Evolutionary conservation across 2,888 invertebrate species (phyloP).

Genomic region (Nemurella pictetii): DNA sequence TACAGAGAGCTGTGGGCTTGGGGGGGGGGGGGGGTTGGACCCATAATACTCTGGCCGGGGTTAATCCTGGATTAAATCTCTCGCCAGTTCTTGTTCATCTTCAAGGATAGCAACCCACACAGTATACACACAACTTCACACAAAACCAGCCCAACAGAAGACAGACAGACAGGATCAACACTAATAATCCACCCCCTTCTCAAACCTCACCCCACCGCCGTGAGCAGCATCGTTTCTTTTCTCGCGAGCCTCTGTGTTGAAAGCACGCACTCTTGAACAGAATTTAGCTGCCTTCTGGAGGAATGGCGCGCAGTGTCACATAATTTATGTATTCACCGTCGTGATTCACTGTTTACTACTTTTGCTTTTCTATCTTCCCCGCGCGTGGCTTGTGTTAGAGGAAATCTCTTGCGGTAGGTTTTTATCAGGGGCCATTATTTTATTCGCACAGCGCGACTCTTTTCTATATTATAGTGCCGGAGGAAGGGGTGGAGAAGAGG

Average conservation of each 20-base stretch:
- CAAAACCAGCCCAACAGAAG: neutral
- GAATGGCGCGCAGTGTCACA: neutral
- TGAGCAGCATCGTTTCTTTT: neutral
- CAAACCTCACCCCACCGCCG: neutral
- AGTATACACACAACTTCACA: too few relatives aligned
- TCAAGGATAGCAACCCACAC: neutral
- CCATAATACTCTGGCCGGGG: neutral
- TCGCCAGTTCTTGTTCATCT: neutral
- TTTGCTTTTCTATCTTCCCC: neutral
- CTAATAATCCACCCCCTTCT: neutral
- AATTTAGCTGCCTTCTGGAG: neutral
- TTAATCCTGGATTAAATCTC: neutral
- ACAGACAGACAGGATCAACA: neutral
- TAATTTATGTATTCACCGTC: neutral
- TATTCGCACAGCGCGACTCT: neutral
- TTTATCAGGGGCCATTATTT: neutral
- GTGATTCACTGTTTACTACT: neutral
- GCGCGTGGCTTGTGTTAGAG: too few relatives aligned
- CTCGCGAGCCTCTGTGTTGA: neutral
- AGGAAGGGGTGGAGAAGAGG: too few relatives aligned
- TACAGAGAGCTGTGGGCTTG: too few relatives aligned
- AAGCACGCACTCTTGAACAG: neutral
- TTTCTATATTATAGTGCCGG: neutral
- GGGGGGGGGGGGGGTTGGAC: too few relatives aligned
- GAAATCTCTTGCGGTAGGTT: neutral